Base-by-base conservation (phyloP, 2,888 invertebrate species). In the Rhingia campestris region DNA sequence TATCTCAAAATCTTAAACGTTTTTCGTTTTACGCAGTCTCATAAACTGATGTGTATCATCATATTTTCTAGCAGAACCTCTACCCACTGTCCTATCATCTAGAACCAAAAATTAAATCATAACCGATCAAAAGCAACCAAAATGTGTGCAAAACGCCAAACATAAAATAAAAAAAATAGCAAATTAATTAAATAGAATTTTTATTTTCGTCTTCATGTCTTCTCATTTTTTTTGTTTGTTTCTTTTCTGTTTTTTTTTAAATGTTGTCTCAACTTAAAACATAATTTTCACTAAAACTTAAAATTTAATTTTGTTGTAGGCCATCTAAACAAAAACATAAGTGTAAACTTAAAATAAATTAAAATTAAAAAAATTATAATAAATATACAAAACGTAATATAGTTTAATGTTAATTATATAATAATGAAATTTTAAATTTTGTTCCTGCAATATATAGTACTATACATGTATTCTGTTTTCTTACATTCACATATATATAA, bases 161-260 rank as follows among this genome's bases (percentile, higher is more conserved):
- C n/a, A n/a, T 22, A 69, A 82, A 63, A 41, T 35, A 64, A 73
- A 59, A 80, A 12, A 30, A 64, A 70, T 12, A 66, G 32, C 33
- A 80, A 80, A 56, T 67, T 7, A 85, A 81, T 81, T 76, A 69
- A 72, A 74, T 56, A 66, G 30, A 72, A 67, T 70, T 77, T 85
- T 85, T 85, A 81, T 81, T 81, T 76, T 72, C 35, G 43, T 63
- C 53, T 77, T 41, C 54, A 51, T 41, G 39, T 51, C 43, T 39
- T 54, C 12, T 12, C 51, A 66, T 41, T 14, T 45, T 49, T 66
- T 51, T 45, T 14, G 35, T 61, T 51, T 51, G 41, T 45, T 59
- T 53, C 63, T 53, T 35, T 32, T 22, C 22, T 22, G 22, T 74
- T 51, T 75, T 51, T 43, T 63, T 61, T 82, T 63, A 30, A 39